phyloP scores from a whole-genome alignment of 1,140 invertebrate species.

The Aphidius ervi region DNA sequence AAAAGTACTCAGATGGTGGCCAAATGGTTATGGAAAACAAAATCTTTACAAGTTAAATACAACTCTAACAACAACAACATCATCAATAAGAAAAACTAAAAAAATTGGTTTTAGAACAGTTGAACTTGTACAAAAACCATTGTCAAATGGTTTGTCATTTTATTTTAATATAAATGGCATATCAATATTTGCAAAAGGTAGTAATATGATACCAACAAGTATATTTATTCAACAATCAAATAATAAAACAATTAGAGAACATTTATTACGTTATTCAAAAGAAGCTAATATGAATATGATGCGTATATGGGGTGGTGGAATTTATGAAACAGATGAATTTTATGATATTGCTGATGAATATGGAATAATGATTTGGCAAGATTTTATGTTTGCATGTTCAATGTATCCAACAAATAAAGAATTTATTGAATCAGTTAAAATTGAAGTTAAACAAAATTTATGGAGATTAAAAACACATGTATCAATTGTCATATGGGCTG shows the following conservation, averaged over 20 bases:
- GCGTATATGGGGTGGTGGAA: constrained; percentile 95
- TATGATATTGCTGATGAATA: constrained; percentile 80
- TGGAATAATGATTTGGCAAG: constrained; percentile 86
- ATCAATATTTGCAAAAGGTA: constrained; percentile 93
- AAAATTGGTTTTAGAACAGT: constrained; percentile 84
- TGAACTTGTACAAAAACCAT: constrained; percentile 67
- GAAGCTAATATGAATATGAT: constrained; percentile 90
- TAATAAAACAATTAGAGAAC: constrained; percentile 46
- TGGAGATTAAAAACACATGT: constrained; percentile 82
- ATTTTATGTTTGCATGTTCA: constrained; percentile 96
- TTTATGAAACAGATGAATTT: constrained; percentile 90
- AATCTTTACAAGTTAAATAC: constrained; percentile 69
- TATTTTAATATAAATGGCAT: constrained; percentile 85
- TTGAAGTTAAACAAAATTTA: constrained; percentile 83
- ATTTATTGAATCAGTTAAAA: constrained; percentile 71
- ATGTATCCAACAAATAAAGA: constrained; percentile 80
- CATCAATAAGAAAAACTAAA: constrained; percentile 36
- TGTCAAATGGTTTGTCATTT: constrained; percentile 74
- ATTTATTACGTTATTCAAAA: constrained; percentile 68
- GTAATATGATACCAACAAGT: constrained; percentile 91
- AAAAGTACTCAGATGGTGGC: constrained; percentile 80
- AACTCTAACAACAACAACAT: constrained; percentile 43
- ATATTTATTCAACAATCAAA: constrained; percentile 76
- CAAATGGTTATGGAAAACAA: constrained; percentile 86
- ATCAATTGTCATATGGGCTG: constrained; percentile 85